phyloP scores from a whole-genome alignment of 1,140 invertebrate genomes.

The Microplitis demolitor region DNA sequence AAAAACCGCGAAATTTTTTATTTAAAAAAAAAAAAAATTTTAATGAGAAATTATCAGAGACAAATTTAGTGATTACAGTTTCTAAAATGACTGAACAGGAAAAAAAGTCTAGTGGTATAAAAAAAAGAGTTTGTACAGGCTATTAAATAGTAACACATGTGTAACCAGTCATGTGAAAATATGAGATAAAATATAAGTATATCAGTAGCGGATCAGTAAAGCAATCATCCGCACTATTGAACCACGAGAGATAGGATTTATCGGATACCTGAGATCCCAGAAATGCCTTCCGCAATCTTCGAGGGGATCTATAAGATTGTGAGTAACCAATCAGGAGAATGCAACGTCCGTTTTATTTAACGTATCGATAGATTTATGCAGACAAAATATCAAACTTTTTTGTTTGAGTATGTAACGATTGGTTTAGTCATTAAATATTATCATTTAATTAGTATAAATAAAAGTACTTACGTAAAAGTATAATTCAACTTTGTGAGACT shows the following conservation, averaged over 20 bases:
- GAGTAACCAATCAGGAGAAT: neutral
- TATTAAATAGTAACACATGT: neutral
- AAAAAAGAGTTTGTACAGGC: neutral
- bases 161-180: neutral
- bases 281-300: slow-evolving; percentile 8
- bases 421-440: too few species aligned
- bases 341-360: neutral
- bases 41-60: too few species aligned
- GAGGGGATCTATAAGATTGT: slow-evolving; percentile 2
- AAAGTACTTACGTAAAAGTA: slow-evolving; percentile 73
- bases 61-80: too few species aligned
- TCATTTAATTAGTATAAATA: neutral
- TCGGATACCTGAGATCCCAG: slow-evolving; percentile 10
- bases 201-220: neutral
- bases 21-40: too few species aligned
- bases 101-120: neutral
- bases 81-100: too few species aligned
- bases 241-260: slow-evolving; percentile 1
- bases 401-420: neutral
- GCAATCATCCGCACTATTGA: slow-evolving; percentile 15
- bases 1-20: too few species aligned
- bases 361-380: neutral
- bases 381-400: neutral
- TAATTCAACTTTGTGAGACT: slow-evolving; percentile 67
- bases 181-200: neutral